Evolutionary conservation across 2,888 invertebrate species (phyloP).

Genomic region (Andricus curvator): DNA sequence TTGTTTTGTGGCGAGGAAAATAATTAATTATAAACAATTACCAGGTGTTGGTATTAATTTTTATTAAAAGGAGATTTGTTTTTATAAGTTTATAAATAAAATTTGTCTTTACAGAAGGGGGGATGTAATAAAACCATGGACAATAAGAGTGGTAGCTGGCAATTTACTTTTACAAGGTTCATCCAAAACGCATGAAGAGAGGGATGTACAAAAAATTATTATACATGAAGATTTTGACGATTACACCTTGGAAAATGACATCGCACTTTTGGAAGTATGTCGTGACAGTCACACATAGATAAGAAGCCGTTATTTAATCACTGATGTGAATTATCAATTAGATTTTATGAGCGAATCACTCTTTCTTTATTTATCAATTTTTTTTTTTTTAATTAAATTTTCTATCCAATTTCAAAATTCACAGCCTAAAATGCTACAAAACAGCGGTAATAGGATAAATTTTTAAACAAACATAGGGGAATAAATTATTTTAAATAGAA

Average conservation of each 20-base stretch:
- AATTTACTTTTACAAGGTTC: neutral
- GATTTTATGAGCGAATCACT: too few species aligned
- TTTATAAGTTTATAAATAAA: neutral
- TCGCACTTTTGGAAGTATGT: slow-evolving; percentile 25
- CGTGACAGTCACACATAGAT: neutral
- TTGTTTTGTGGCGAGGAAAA: too few species aligned
- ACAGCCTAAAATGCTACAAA: too few species aligned
- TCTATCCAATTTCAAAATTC: neutral
- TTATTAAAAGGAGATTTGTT: neutral
- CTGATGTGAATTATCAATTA: too few species aligned
- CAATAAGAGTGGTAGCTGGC: slow-evolving; percentile 6
- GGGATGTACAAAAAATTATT: neutral
- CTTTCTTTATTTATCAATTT: neutral
- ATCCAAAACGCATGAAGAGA: neutral
- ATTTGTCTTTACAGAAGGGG: neutral
- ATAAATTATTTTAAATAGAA: too few species aligned
- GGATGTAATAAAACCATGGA: neutral
- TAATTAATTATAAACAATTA: too few species aligned
- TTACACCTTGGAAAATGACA: neutral
- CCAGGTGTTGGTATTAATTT: too few species aligned
- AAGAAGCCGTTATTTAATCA: too few species aligned
- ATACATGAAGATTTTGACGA: neutral
- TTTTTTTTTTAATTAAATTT: neutral
- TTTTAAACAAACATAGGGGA: too few species aligned
- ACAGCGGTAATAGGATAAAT: too few species aligned